A percentile compares a stretch with the other conserved stretches of the same genome.
These are phyloP conservation scores for Telmatherina bonti DNA, from an alignment of 2,797 vertebrate species.

Conservation along the genomic window DNA sequence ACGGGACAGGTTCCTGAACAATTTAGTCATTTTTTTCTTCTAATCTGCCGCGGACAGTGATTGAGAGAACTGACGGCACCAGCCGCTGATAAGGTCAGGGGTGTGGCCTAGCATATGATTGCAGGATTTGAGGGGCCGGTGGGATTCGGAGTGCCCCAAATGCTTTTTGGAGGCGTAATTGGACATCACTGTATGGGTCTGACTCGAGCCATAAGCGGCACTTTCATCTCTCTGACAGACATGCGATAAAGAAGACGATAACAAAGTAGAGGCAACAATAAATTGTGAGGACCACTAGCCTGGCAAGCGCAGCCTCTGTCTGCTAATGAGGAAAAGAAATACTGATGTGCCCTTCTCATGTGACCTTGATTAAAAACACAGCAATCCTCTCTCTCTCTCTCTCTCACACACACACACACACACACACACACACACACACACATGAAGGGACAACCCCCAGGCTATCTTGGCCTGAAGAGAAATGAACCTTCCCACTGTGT, in stretches of 20 bases:
- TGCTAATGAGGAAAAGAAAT: constrained; percentile 64
- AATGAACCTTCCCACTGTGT: constrained; percentile 48
- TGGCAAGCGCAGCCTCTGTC: constrained; percentile 27
- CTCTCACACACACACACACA: too few relatives aligned
- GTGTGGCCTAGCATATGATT: constrained; percentile 56
- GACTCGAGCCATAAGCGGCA: constrained; percentile 33
- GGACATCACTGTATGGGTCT: constrained; percentile 46
- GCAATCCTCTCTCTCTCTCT: constrained; percentile 66
- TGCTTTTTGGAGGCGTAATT: constrained; percentile 60
- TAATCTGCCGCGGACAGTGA: constrained; percentile 54
- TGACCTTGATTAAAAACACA: constrained; percentile 73
- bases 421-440: constrained; percentile 19
- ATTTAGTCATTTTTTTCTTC: constrained; percentile 51
- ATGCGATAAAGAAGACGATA: constrained; percentile 11
- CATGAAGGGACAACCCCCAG: constrained; percentile 42
- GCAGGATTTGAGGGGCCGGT: constrained; percentile 44
- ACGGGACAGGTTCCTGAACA: constrained; percentile 51
- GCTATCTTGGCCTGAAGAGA: constrained; percentile 75
- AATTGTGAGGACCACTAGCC: constrained; percentile 12
- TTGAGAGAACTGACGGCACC: constrained; percentile 40
- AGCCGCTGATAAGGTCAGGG: constrained; percentile 57
- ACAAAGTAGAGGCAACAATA: constrained; percentile 3
- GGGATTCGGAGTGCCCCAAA: constrained; percentile 53
- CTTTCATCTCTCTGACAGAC: constrained; percentile 32
- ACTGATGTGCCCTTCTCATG: constrained; percentile 31